Evolutionary conservation across 2,888 invertebrate species (phyloP), one percentile per base, ranked within the genome.

Genomic region (Drosophila birchii): DNA sequence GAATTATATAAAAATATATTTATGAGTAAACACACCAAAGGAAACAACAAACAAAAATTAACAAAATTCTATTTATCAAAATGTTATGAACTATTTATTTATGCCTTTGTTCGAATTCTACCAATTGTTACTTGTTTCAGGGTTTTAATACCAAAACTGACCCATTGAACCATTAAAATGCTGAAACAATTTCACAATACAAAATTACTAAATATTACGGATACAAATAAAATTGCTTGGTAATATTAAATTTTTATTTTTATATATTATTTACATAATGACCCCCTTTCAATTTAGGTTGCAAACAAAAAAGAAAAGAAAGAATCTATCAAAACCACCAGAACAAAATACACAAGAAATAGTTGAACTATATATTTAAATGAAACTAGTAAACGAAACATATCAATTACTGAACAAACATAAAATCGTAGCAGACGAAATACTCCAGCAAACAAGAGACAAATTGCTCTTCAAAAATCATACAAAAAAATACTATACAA

Each of bases 401-500:
- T 78, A 80, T 78, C 71, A 68, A 55, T 56, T 64, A 56, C 58
- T 32, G 32, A 54, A 56, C 55, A 78, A 78, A 45, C 45, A 74
- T 64, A 44, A 49, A 74, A 69, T 41, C 43, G 69, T 74, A 83
- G 79, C 32, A 34, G 78, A 61, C 20, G 29, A 75, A 68, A 32
- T 76, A 80, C 53, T 66, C 63, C 74, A 81, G 84, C 84, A 84
- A 79, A 79, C 72, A 87, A 84, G 84, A 89, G 84, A 66, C 55
- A 82, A 74, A 74, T 63, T 60, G 56, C 88, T 76, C 88, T 85
- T 86, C 90, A 90, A 83, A 82, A 89, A 90, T 72, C 70, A 75
- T 69, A 79, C 79, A 81, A 89, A 85, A 87, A 88, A 78, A 71
- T 54, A 18, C 55, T 57, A 57, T 54, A 54, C 39, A 51, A 58